These are phyloP conservation scores for Kuschelorhynchus macadamiae DNA, from an alignment of 2,888 invertebrate species.

Conservation along the genomic window DNA sequence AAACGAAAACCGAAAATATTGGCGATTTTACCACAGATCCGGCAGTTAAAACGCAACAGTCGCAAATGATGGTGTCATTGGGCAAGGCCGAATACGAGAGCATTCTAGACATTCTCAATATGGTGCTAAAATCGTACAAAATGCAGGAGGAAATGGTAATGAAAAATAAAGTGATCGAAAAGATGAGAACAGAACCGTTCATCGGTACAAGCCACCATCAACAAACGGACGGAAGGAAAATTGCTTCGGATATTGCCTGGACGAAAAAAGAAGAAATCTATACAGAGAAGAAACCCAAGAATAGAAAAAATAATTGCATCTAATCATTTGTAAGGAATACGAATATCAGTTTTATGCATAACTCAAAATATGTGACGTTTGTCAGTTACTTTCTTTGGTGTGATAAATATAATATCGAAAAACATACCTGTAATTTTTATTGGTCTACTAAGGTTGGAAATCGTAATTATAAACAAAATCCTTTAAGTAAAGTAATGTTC, in stretches of 20 bases:
- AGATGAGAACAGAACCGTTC: slow-evolving; percentile 26
- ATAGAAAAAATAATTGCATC: neutral
- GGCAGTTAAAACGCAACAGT: neutral
- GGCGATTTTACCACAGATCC: slow-evolving; percentile 1
- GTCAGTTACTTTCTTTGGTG: no score
- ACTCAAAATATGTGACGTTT: no score
- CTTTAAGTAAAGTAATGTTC: no score
- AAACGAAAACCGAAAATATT: neutral
- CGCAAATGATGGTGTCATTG: slow-evolving; percentile 22
- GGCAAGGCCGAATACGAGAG: slow-evolving; percentile 41
- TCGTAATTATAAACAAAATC: no score
- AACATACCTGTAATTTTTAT: no score
- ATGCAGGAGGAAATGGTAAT: slow-evolving; percentile 20
- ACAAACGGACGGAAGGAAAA: slow-evolving; percentile 29
- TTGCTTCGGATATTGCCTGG: slow-evolving; percentile 36
- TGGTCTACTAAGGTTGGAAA: no score
- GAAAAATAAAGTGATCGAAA: slow-evolving; percentile 17
- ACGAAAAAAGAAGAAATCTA: slow-evolving; percentile 14
- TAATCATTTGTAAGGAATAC: no score
- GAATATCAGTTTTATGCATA: no score
- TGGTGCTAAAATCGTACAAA: slow-evolving; percentile 35
- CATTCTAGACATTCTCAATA: slow-evolving; percentile 42
- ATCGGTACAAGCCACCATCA: neutral
- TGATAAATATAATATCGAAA: no score
- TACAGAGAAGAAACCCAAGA: slow-evolving; percentile 12